Evolutionary conservation across 2,113 vertebrate genomes (phyloP), one percentile per base, ranked within the genome.

Genomic region (Pachypanchax playfairii): DNA sequence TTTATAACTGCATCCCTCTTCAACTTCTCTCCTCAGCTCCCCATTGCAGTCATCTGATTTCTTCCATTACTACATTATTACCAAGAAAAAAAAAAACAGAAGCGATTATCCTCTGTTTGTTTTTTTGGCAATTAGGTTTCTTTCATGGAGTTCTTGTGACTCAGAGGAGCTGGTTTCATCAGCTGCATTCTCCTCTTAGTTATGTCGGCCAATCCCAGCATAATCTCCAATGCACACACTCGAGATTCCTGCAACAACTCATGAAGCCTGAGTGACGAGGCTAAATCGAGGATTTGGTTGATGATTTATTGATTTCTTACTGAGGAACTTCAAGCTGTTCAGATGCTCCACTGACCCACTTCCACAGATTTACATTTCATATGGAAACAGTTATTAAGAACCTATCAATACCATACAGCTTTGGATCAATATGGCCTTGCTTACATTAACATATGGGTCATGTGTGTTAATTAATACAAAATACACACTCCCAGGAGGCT

Each of bases 121-220:
- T 85, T n/a, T n/a, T n/a, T 80, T 73, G 66, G 48, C 5, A 15
- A 81, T 74, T 58, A 76, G 79, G 42, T 77, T 86, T 80, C 70
- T 59, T 43, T 77, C 66, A 39, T 13, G 22, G 48, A 72, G 66
- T 49, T 53, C 5, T 51, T 6, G 14, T 14, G 55, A 74, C 79
- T 76, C 51, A 79, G 52, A 77, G 44, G n/a, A n/a, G n/a, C n/a
- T n/a, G n/a, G 57, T 66, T 78, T 72, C 69, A 65, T 69, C 71
- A 26, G 21, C 42, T 62, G 62, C 54, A 46, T 68, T 55, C 62
- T 53, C 39, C 66, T 38, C 26, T 49, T 42, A 20, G 21, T 70
- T 42, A 18, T 62, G 50, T 44, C 76, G 70, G 82, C 65, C 81
- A 79, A 54, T 85, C 79, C 80, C 50, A 47, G 47, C 49, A 43